phyloP scores from a whole-genome alignment of 2,888 invertebrate genomes.

The Heterodera filipjevi region DNA sequence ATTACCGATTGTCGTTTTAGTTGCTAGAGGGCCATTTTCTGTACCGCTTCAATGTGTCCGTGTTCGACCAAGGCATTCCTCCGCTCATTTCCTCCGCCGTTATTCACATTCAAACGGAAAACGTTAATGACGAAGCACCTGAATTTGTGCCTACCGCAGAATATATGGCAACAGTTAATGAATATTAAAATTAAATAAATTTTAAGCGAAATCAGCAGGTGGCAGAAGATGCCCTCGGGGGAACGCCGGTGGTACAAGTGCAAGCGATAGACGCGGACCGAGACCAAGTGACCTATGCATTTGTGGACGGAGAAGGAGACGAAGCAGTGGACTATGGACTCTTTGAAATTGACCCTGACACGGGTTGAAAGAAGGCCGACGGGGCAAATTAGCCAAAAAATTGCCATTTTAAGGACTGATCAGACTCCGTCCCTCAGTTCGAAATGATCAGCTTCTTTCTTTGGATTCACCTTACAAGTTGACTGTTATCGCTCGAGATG shows the following conservation, averaged over 20 bases:
- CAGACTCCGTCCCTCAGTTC: constrained; percentile 65
- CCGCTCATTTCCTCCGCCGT: constrained; percentile 60
- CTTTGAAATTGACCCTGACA: constrained; percentile 62
- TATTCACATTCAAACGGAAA: constrained; percentile 66
- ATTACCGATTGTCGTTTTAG: neutral
- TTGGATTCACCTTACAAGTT: constrained; percentile 68
- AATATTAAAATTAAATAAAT: neutral
- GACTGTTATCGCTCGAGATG: constrained; percentile 95
- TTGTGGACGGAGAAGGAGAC: constrained; percentile 45
- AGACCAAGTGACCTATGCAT: constrained; percentile 55
- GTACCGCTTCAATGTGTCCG: constrained; percentile 67
- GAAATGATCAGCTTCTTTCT: constrained; percentile 47
- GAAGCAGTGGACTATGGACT: constrained; percentile 44
- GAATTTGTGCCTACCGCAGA: constrained; percentile 59
- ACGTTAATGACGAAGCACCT: constrained; percentile 68
- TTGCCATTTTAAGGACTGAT: constrained; percentile 57
- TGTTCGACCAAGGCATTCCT: constrained; percentile 66
- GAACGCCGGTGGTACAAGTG: constrained; percentile 59
- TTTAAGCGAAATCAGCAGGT: constrained; percentile 41
- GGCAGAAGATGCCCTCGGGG: constrained; percentile 64
- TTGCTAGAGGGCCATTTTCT: constrained; percentile 70
- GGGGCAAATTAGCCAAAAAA: neutral
- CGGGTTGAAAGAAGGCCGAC: constrained; percentile 44
- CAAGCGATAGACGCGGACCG: constrained; percentile 61
- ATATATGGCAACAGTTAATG: constrained; percentile 47